Conservation (phyloP, 2,113 vertebrate species). For the Laticauda laticaudata region DNA sequence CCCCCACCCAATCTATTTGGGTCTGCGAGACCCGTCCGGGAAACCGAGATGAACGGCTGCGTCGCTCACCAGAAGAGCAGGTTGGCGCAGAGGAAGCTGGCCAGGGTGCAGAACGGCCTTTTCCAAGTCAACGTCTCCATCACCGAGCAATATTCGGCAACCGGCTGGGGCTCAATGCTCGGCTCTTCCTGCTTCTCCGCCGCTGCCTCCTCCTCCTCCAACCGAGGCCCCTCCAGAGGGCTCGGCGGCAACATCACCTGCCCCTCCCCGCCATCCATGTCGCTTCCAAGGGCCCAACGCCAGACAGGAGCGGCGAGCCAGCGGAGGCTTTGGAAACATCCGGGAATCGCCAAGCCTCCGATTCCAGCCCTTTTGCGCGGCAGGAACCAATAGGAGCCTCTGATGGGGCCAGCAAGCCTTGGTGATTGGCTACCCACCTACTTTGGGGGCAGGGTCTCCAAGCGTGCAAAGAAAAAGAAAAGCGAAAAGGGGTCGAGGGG, state of each 20-base stretch:
- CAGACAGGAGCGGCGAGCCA: background rate
- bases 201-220: no score
- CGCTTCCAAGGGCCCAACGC: background rate
- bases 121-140: slow-evolving; percentile 75
- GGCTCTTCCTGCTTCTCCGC: background rate
- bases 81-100: slow-evolving; percentile 80
- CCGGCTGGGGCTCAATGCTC: no score
- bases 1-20: no score
- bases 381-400: background rate
- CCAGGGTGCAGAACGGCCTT: slow-evolving; percentile 76
- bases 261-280: background rate
- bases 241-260: background rate
- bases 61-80: slow-evolving; percentile 80
- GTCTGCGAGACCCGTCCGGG: background rate
- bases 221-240: background rate
- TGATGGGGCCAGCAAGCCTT: background rate
- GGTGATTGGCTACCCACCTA: background rate
- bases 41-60: background rate
- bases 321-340: slow-evolving; percentile 1
- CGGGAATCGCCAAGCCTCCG: background rate
- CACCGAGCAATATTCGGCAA: background rate
- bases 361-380: background rate
- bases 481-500: background rate
- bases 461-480: no score
- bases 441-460: background rate